These are phyloP conservation scores for Rhabdomys pumilio DNA, from an alignment of 2,797 vertebrate species.

Conservation along the genomic window DNA sequence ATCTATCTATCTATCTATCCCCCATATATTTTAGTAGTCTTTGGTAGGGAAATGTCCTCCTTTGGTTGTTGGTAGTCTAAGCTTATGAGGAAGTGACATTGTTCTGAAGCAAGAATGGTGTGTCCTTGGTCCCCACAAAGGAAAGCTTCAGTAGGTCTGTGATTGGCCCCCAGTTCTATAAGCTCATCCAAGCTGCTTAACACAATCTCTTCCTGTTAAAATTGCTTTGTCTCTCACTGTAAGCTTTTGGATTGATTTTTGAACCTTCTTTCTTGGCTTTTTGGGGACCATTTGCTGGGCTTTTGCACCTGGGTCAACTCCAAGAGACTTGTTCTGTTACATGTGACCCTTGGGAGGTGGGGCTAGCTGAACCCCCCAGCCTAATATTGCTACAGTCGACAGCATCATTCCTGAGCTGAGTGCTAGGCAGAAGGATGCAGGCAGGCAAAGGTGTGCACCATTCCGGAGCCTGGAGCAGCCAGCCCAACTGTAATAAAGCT, in stretches of 20 bases:
- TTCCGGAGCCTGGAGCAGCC: slow-evolving; percentile 9
- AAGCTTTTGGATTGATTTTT: not conserved
- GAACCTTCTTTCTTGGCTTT: not conserved
- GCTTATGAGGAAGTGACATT: not conserved
- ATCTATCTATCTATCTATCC: not conserved
- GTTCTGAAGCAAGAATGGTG: not conserved
- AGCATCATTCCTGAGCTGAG: slow-evolving; percentile 55
- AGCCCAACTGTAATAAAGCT: slow-evolving; percentile 80
- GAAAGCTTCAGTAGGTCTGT: not conserved
- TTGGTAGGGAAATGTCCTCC: not conserved
- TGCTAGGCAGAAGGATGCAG: slow-evolving; percentile 61
- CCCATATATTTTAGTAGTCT: not conserved
- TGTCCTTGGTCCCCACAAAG: not conserved
- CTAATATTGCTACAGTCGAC: not conserved
- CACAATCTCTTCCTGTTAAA: not conserved
- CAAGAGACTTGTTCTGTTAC: accelerated
- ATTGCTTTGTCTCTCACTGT: slow-evolving; percentile 68
- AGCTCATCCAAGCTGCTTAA: not conserved
- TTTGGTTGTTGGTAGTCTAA: not conserved
- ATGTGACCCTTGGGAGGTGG: not conserved
- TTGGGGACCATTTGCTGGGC: not conserved
- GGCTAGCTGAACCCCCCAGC: not conserved
- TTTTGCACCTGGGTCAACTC: not conserved
- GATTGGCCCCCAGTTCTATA: accelerated
- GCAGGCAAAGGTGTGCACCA: slow-evolving; percentile 13